These are phyloP conservation scores for Chymomyza caudatula DNA, from an alignment of 2,888 invertebrate genomes.

Conservation along the genomic window DNA sequence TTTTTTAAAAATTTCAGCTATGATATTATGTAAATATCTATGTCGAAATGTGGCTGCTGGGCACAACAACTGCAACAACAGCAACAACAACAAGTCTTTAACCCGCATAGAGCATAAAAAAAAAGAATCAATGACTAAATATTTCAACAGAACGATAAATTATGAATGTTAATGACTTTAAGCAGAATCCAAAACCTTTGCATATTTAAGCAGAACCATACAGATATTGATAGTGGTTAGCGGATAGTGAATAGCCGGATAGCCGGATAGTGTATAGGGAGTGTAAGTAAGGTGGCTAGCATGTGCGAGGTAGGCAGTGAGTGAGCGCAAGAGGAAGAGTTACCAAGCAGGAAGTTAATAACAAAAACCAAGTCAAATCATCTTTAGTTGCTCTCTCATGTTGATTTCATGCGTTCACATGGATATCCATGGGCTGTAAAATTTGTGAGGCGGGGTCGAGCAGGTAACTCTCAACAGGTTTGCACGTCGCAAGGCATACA, in stretches of 20 bases:
- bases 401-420: conserved; percentile 61
- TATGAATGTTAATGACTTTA: conserved; percentile 52
- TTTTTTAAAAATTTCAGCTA: neutral
- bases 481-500: conserved; percentile 5
- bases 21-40: neutral
- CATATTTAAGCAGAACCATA: neutral
- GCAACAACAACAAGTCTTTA: conserved; percentile 22
- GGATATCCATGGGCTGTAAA: neutral
- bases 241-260: neutral
- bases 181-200: conserved; percentile 7
- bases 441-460: neutral
- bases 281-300: neutral
- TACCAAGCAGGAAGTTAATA: conserved; percentile 19
- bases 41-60: neutral
- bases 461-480: conserved; percentile 49
- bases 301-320: neutral
- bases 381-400: conserved; percentile 34
- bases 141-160: conserved; percentile 40
- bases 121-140: neutral
- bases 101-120: conserved; percentile 34
- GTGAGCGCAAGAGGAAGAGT: conserved; percentile 41
- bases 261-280: neutral
- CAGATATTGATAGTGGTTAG: neutral
- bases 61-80: conserved; percentile 7
- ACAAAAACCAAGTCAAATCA: conserved; percentile 30